Percentiles rank a stretch among this genome's conserved stretches.
phyloP scores from a whole-genome alignment of 2,888 invertebrate species.

The Rutpela maculata region DNA sequence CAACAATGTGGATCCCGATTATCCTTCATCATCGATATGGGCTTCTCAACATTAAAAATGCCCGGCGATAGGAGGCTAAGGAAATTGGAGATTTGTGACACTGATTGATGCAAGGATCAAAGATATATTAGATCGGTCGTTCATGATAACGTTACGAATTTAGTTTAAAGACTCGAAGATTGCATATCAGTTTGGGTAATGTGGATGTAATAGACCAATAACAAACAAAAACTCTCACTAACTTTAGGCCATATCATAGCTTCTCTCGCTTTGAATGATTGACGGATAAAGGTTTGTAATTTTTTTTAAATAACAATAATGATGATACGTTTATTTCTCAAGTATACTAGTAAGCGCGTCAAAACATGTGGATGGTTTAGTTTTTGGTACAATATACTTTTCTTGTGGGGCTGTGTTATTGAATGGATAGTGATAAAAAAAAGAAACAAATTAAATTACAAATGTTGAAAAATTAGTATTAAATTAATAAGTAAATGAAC shows the following conservation, averaged over 20 bases:
- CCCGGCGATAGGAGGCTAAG: constrained; percentile 44
- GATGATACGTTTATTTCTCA: too few species aligned
- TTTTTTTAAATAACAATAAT: too few species aligned
- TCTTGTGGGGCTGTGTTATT: too few species aligned
- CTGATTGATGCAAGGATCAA: constrained; percentile 62
- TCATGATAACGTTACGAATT: constrained; percentile 48
- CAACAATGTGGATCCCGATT: constrained; percentile 55
- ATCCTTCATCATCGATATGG: constrained; percentile 52
- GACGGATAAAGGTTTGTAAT: too few species aligned
- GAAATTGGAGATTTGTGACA: constrained; percentile 62
- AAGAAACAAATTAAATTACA: too few species aligned
- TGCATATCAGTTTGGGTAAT: constrained; percentile 34
- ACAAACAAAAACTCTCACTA: constrained; percentile 12
- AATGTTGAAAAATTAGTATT: too few species aligned
- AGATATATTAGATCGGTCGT: constrained; percentile 59
- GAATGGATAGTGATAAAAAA: too few species aligned
- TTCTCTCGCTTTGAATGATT: neutral
- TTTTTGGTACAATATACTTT: too few species aligned
- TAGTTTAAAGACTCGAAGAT: constrained; percentile 25
- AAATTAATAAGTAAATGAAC: too few species aligned
- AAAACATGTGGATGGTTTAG: too few species aligned
- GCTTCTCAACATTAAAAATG: constrained; percentile 28
- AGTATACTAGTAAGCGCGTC: too few species aligned
- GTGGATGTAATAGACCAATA: constrained; percentile 29
- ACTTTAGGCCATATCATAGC: neutral